Conservation (phyloP, 2,888 invertebrate species). For the Patella caerulea region DNA sequence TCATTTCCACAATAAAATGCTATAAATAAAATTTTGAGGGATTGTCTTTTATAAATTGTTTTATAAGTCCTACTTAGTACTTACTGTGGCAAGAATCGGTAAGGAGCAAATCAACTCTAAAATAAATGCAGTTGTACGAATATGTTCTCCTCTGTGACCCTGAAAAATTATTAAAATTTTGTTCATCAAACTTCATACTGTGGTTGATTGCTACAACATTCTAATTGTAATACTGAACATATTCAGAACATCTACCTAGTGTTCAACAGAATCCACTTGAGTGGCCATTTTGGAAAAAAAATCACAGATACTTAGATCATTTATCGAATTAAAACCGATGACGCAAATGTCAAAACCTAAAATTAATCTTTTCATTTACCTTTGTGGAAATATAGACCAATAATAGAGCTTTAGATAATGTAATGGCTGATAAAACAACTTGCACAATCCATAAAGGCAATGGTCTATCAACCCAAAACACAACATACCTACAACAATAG, state of each 20-base stretch:
- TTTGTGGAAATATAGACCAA: conserved; percentile 97
- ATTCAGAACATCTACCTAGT: background rate
- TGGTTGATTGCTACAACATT: too few relatives aligned
- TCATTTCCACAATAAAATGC: too few relatives aligned
- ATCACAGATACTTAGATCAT: background rate
- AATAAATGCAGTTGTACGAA: conserved; percentile 93
- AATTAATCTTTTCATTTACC: conserved; percentile 75
- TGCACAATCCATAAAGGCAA: conserved; percentile 92
- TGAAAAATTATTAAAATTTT: conserved; percentile 73
- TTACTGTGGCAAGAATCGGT: conserved; percentile 93
- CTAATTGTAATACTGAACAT: too few relatives aligned
- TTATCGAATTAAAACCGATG: background rate
- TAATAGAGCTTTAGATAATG: conserved; percentile 91
- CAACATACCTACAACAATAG: conserved; percentile 78
- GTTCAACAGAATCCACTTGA: background rate
- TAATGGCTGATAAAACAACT: conserved; percentile 87
- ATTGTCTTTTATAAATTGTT: too few relatives aligned
- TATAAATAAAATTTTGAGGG: too few relatives aligned
- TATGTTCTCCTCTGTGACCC: conserved; percentile 97
- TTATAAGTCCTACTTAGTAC: conserved; percentile 72
- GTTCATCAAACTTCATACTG: background rate
- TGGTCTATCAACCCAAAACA: conserved; percentile 93
- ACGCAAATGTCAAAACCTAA: too few relatives aligned
- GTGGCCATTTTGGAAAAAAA: background rate
- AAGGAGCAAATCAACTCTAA: conserved; percentile 96